Percentiles rank a stretch among this genome's conserved stretches.
Evolutionary conservation across 2,113 vertebrate species (phyloP).

Genomic region (cat (Felis catus)): DNA sequence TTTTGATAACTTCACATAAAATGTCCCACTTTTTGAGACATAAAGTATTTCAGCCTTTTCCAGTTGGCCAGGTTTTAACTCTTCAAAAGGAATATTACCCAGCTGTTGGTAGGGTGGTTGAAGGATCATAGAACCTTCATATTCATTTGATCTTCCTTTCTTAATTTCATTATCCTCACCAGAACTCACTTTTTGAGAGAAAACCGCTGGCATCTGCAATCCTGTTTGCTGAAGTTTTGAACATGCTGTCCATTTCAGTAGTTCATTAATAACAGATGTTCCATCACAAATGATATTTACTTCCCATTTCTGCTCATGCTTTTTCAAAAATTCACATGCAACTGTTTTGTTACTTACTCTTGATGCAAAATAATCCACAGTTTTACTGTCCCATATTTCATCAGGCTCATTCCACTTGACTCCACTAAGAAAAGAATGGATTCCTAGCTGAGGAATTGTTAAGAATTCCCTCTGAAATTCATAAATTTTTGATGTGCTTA

Average conservation of each 20-base stretch:
- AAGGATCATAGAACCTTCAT: background rate
- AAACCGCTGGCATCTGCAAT: background rate
- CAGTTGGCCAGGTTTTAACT: constrained; percentile 79
- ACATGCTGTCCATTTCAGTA: constrained; percentile 61
- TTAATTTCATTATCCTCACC: background rate
- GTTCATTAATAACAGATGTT: constrained; percentile 69
- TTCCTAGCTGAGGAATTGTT: constrained; percentile 85
- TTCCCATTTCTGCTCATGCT: constrained; percentile 84
- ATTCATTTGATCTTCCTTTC: background rate
- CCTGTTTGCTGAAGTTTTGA: background rate
- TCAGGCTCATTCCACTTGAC: constrained; percentile 61
- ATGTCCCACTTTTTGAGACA: constrained; percentile 80
- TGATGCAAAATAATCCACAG: constrained; percentile 79
- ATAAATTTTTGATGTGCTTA: constrained; percentile 84
- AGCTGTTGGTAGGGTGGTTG: background rate
- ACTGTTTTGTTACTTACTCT: constrained; percentile 82
- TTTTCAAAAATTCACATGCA: constrained; percentile 87
- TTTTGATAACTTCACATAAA: constrained; percentile 85
- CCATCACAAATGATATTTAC: constrained; percentile 84
- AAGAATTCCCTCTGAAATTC: constrained; percentile 83
- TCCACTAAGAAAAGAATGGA: constrained; percentile 85
- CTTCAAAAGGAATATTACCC: background rate
- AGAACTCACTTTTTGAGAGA: background rate
- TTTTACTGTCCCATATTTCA: constrained; percentile 69
- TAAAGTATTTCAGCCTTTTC: constrained; percentile 82